Base-by-base conservation (phyloP, 2,888 invertebrate genomes). In the Tuberolachnus salignus region DNA sequence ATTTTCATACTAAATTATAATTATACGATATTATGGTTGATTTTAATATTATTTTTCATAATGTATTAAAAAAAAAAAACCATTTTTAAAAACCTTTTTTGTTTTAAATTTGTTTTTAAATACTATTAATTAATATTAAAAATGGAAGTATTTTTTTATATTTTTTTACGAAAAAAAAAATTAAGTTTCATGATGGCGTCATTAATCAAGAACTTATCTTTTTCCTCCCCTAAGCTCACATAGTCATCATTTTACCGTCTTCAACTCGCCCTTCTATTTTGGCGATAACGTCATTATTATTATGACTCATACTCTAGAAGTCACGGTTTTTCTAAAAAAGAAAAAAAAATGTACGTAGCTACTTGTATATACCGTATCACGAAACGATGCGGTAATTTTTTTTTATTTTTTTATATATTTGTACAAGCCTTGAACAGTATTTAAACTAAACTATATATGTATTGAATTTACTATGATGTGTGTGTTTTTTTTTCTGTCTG, bases 121-220 rank as follows among this genome's bases (percentile, higher is more conserved):
- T 26, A 59, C 69, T 78, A 78, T 78, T 78, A 67, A 78, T 78
- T 78, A 78, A 78, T 69, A 34, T 46, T 42, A 69, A 78, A 69
- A 69, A 67, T 49, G 67, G 0, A 51, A 16, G 49, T 34, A 44
- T 67, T 63, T 51, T 46, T n/a, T n/a, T n/a, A n/a, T n/a, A n/a
- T n/a, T n/a, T n/a, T n/a, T n/a, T n/a, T n/a, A 6, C 59, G 0
- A 8, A 44, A 26, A 66, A 69, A 57, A 78, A 78, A 55, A 21
- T 51, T 13, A 57, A 61, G 59, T 34, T 42, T 69, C 59, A 61
- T 8, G 57, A 59, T 8, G 57, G 13, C 42, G 49, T 78, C 78
- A 78, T 78, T 69, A 78, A 78, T 78, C 67, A 78, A 67, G 67
- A 69, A 69, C 78, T 78, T 69, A 78, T 78, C 57, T 78, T 61